These are phyloP conservation scores for Cherax destructor DNA, from an alignment of 1,140 invertebrate species.

Conservation along the genomic window DNA sequence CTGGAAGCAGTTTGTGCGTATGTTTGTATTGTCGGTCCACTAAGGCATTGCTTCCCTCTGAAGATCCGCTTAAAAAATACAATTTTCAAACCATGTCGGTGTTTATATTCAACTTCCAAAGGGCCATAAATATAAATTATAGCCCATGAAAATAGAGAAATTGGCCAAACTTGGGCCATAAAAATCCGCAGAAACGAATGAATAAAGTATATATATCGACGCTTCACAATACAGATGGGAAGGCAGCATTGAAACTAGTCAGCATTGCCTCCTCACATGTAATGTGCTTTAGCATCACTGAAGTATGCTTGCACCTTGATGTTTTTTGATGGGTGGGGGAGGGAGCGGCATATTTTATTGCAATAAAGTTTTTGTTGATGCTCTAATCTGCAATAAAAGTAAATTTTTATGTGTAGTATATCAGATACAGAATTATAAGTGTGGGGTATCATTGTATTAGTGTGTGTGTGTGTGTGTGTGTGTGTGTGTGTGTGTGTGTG, in stretches of 20 bases:
- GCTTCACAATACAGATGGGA: background rate
- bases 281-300: background rate
- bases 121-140: slow-evolving; percentile 45
- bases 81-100: slow-evolving; percentile 34
- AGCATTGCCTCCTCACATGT: background rate
- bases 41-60: slow-evolving; percentile 6
- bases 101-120: slow-evolving; percentile 48
- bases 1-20: background rate
- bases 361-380: background rate
- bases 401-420: background rate
- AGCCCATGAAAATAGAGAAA: slow-evolving; percentile 40
- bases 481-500: no score
- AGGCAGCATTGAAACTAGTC: background rate
- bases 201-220: slow-evolving; percentile 23
- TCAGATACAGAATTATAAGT: background rate
- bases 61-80: slow-evolving; percentile 26
- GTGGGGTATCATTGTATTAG: background rate
- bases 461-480: no score
- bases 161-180: slow-evolving; percentile 34
- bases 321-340: no score
- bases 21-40: background rate
- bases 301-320: background rate
- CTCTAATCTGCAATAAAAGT: background rate
- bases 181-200: slow-evolving; percentile 41
- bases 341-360: background rate